These are phyloP conservation scores for Laticauda laticaudata DNA, from an alignment of 2,113 vertebrate genomes.

Conservation along the genomic window DNA sequence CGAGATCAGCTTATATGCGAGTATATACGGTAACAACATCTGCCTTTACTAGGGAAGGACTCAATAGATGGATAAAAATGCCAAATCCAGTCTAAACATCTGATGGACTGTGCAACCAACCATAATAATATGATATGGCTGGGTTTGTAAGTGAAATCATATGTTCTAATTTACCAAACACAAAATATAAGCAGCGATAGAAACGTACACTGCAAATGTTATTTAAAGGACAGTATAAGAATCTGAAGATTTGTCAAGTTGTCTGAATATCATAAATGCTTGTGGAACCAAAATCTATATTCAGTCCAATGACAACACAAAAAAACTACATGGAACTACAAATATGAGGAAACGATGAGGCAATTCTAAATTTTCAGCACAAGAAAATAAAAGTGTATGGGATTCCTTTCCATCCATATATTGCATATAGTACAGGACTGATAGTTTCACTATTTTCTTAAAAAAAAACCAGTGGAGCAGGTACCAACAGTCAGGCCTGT, in stretches of 20 bases:
- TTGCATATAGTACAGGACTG: background rate
- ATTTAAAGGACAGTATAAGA: slow-evolving; percentile 5
- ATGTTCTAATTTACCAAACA: background rate
- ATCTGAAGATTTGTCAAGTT: background rate
- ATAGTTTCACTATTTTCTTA: background rate
- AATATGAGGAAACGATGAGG: slow-evolving; percentile 4
- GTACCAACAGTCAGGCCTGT: background rate
- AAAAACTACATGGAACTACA: slow-evolving; percentile 4
- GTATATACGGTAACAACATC: too few species aligned
- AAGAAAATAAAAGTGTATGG: slow-evolving; percentile 15
- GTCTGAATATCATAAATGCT: slow-evolving; percentile 8
- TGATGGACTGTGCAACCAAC: background rate
- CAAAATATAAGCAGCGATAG: background rate
- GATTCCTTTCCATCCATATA: background rate
- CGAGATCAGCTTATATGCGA: too few species aligned
- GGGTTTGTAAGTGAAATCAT: background rate
- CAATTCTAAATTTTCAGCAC: slow-evolving; percentile 5
- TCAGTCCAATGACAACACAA: slow-evolving; percentile 10
- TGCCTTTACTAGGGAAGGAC: background rate
- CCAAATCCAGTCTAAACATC: background rate
- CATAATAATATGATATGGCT: background rate
- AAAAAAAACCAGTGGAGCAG: background rate
- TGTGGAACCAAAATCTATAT: slow-evolving; percentile 12
- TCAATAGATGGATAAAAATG: background rate
- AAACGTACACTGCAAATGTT: background rate